A percentile compares a stretch with the other conserved stretches of the same genome.
phyloP scores from a whole-genome alignment of 2,888 invertebrate species.

The Morpho deidamia region DNA sequence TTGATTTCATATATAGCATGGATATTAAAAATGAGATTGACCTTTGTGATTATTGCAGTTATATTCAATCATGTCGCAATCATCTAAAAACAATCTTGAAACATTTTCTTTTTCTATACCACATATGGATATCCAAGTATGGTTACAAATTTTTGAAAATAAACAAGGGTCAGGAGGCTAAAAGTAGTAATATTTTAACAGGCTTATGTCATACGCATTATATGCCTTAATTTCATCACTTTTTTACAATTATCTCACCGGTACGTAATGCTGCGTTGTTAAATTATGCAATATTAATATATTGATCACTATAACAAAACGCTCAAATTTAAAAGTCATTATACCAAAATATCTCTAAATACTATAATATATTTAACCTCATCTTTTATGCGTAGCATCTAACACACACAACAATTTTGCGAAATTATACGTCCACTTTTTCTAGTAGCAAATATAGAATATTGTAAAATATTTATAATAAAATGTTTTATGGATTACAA shows the following conservation, averaged over 20 bases:
- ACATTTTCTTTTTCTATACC: conserved; percentile 32
- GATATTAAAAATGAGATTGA: neutral
- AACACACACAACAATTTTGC: neutral
- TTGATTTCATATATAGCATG: neutral
- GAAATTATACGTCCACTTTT: too few relatives aligned
- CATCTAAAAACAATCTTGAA: conserved; percentile 43
- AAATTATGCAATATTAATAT: neutral
- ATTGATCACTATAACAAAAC: neutral
- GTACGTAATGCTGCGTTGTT: conserved; percentile 34
- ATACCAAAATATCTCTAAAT: neutral
- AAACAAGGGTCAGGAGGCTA: conserved; percentile 42
- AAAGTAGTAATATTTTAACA: neutral
- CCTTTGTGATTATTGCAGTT: conserved; percentile 49
- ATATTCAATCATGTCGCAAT: conserved; percentile 52
- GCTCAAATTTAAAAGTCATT: neutral
- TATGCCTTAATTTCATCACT: neutral
- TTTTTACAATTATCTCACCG: conserved; percentile 27
- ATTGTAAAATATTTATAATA: neutral
- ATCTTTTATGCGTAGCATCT: neutral
- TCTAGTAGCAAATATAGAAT: neutral
- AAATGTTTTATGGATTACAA: neutral
- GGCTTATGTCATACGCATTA: neutral
- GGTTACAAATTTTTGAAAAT: conserved; percentile 45
- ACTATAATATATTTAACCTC: too few relatives aligned
- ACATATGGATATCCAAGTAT: conserved; percentile 44